A percentile compares a stretch with the other conserved stretches of the same genome.
phyloP scores from a whole-genome alignment of 2,113 vertebrate species.

The Sterna hirundo region DNA sequence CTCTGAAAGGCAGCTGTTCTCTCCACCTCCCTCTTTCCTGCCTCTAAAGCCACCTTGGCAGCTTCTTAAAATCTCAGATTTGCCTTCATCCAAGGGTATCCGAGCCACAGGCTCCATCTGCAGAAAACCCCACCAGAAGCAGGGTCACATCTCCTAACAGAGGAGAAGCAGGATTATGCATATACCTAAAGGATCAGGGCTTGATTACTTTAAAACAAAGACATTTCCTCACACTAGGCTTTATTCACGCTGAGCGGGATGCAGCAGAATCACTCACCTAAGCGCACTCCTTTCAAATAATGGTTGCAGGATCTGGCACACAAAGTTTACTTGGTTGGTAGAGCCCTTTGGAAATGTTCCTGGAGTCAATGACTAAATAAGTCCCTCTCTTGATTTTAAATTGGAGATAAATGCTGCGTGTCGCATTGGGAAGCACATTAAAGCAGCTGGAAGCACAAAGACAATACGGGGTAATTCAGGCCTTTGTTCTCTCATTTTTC shows the following conservation, averaged over 20 bases:
- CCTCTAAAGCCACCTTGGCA: not conserved
- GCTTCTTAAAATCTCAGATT: not conserved
- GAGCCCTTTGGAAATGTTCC: slow-evolving; percentile 13
- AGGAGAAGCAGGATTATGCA: not conserved
- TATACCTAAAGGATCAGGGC: not conserved
- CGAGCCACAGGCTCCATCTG: not conserved
- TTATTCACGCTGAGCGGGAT: not conserved
- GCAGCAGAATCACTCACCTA: not conserved
- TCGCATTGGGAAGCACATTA: not conserved
- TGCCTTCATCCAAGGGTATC: not conserved
- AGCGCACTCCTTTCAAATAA: not conserved
- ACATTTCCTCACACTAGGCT: not conserved
- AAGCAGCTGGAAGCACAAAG: slow-evolving; percentile 32
- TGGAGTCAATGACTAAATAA: slow-evolving; percentile 42
- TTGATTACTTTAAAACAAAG: not conserved
- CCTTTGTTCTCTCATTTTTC: slow-evolving; percentile 1
- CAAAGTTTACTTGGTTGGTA: not conserved
- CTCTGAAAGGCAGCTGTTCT: not conserved
- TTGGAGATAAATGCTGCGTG: not conserved
- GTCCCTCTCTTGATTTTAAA: slow-evolving; percentile 20
- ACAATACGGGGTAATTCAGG: not conserved
- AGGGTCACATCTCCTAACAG: not conserved
- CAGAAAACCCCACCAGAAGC: not conserved
- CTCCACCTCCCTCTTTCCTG: not conserved
- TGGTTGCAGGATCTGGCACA: not conserved